Conservation (phyloP, 2,113 vertebrate species). For the Lonchura striata region DNA sequence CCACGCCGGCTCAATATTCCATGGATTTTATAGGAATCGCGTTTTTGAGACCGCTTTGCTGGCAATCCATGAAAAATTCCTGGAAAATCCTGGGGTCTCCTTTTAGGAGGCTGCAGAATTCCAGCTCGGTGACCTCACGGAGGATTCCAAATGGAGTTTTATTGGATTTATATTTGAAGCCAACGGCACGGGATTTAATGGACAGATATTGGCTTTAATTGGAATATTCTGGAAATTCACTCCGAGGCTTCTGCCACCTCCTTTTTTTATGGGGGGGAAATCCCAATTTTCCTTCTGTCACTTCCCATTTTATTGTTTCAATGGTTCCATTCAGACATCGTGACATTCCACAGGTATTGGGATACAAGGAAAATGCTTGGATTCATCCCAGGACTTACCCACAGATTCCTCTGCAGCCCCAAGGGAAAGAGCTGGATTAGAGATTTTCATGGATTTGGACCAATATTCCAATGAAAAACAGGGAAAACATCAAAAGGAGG, state of each 20-base stretch:
- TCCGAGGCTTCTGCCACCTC: neutral
- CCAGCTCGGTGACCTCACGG: neutral
- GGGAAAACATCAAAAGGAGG: neutral
- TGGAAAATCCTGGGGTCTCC: neutral
- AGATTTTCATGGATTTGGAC: neutral
- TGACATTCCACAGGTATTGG: neutral
- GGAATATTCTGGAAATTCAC: neutral
- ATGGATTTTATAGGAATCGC: neutral
- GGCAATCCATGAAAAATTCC: neutral
- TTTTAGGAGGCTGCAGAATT: constrained; percentile 27
- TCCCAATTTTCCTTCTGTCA: neutral
- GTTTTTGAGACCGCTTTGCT: neutral
- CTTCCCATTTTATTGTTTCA: neutral
- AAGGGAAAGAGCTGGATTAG: constrained; percentile 31
- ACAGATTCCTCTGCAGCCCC: constrained; percentile 48
- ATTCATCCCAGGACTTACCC: constrained; percentile 31
- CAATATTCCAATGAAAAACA: neutral
- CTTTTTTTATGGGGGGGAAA: neutral
- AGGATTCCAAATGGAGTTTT: neutral
- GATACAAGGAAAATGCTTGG: neutral
- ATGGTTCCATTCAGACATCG: neutral
- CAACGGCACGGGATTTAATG: neutral
- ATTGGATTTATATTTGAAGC: neutral
- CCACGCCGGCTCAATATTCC: rapidly evolving
- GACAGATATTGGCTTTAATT: neutral